Percentiles rank a stretch among this genome's conserved stretches.
These are phyloP conservation scores for Salpingus planirostris DNA, from an alignment of 2,888 invertebrate genomes.

Conservation along the genomic window DNA sequence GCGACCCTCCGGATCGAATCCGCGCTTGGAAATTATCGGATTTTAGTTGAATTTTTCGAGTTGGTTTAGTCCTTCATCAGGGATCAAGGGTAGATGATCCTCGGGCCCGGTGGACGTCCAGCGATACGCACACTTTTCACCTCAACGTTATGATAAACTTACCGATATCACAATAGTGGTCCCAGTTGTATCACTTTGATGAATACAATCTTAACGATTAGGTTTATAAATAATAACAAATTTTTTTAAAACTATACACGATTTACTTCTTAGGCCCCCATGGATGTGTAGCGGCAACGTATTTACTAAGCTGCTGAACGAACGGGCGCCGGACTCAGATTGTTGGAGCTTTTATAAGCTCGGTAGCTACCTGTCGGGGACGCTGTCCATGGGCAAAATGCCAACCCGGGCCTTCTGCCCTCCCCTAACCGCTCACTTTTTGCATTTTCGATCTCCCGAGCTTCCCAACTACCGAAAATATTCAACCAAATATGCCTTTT, in stretches of 20 bases:
- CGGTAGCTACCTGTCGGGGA: conserved; percentile 47
- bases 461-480: too few species aligned
- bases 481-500: too few species aligned
- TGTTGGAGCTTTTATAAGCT: conserved; percentile 51
- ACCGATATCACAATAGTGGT: conserved; percentile 39
- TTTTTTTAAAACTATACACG: conserved; percentile 20
- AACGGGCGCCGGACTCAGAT: conserved; percentile 47
- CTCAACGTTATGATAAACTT: conserved; percentile 23
- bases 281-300: conserved; percentile 33
- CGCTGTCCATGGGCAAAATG: conserved; percentile 32
- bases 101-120: too few species aligned
- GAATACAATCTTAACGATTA: too few species aligned
- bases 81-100: too few species aligned
- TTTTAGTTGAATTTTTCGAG: too few species aligned
- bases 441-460: conserved; percentile 13
- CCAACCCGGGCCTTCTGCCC: conserved; percentile 30
- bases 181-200: conserved; percentile 34
- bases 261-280: conserved; percentile 35
- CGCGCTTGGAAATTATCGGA: background rate
- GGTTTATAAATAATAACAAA: conserved; percentile 15
- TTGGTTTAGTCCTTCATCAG: too few species aligned
- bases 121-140: background rate
- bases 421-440: conserved; percentile 11
- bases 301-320: conserved; percentile 45
- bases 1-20: background rate